A percentile compares a stretch with the other conserved stretches of the same genome.
These are phyloP conservation scores for Protobothrops mucrosquamatus DNA, from an alignment of 2,113 vertebrate species.

Conservation along the genomic window DNA sequence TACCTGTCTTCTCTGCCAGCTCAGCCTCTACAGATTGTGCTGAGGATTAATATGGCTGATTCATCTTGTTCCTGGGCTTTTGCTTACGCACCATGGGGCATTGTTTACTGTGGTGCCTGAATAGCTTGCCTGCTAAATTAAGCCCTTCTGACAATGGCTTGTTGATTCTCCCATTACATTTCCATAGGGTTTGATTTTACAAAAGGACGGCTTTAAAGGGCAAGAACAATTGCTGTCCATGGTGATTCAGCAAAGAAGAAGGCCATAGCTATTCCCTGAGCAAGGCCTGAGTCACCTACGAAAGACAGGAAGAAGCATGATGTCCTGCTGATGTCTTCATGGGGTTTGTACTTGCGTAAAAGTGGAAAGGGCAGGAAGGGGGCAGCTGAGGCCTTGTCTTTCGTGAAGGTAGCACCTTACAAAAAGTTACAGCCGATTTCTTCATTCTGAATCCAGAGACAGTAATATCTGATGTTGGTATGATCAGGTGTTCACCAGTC, in stretches of 20 bases:
- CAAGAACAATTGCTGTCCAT: slow-evolving; percentile 16
- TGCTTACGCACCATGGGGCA: slow-evolving; percentile 13
- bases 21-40: slow-evolving; percentile 2
- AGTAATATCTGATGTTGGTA: background rate
- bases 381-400: fast-evolving
- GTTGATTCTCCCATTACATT: slow-evolving; percentile 59
- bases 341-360: fast-evolving
- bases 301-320: fast-evolving
- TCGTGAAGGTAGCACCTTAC: background rate
- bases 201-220: slow-evolving; percentile 24
- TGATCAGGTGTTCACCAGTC: background rate
- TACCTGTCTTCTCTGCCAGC: fast-evolving
- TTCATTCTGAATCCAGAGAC: background rate
- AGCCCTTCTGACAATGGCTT: slow-evolving; percentile 55
- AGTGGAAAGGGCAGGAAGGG: fast-evolving
- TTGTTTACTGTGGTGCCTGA: slow-evolving; percentile 32
- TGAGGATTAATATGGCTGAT: slow-evolving; percentile 24
- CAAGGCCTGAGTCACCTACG: fast-evolving
- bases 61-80: slow-evolving; percentile 32
- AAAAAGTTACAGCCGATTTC: background rate
- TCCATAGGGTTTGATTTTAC: slow-evolving; percentile 36
- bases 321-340: background rate
- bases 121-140: slow-evolving; percentile 48
- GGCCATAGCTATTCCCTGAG: fast-evolving
- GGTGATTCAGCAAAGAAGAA: background rate